phyloP scores from a whole-genome alignment of 2,113 vertebrate species.

The Centropristis striata region DNA sequence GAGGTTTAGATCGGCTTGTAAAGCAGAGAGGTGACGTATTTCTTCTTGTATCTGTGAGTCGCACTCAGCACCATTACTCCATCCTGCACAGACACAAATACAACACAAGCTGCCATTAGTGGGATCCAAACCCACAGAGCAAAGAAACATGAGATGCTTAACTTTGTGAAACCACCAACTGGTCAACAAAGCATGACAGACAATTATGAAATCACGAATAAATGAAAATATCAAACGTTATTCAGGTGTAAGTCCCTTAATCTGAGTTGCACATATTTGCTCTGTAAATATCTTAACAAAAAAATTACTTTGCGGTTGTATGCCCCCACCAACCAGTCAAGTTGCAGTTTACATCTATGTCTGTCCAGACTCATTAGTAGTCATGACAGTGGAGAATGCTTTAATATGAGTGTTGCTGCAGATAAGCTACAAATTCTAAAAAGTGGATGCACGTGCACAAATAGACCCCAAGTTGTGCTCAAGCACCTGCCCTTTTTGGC shows the following conservation, averaged over 20 bases:
- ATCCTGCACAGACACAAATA: constrained; percentile 85
- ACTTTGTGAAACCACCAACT: neutral
- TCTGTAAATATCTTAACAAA: neutral
- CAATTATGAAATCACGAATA: too few species aligned
- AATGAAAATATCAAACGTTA: too few species aligned
- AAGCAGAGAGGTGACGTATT: constrained; percentile 95
- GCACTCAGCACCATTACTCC: constrained; percentile 98
- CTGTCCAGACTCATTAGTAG: too few species aligned
- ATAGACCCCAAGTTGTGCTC: too few species aligned
- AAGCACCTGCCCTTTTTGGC: too few species aligned
- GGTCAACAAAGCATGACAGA: neutral
- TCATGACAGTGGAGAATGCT: too few species aligned
- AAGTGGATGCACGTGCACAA: too few species aligned
- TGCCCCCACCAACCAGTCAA: too few species aligned
- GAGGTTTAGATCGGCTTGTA: constrained; percentile 86
- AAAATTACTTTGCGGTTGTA: neutral
- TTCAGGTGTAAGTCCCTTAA: too few species aligned
- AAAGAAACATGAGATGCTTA: neutral
- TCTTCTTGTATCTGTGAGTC: constrained; percentile 98
- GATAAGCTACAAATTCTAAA: too few species aligned
- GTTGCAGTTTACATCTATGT: too few species aligned
- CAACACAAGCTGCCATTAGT: neutral
- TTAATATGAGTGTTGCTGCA: too few species aligned
- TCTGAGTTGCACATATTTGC: neutral
- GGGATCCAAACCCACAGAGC: neutral